These are phyloP conservation scores for Magallana nippona DNA, from an alignment of 2,888 invertebrate genomes.

Conservation along the genomic window DNA sequence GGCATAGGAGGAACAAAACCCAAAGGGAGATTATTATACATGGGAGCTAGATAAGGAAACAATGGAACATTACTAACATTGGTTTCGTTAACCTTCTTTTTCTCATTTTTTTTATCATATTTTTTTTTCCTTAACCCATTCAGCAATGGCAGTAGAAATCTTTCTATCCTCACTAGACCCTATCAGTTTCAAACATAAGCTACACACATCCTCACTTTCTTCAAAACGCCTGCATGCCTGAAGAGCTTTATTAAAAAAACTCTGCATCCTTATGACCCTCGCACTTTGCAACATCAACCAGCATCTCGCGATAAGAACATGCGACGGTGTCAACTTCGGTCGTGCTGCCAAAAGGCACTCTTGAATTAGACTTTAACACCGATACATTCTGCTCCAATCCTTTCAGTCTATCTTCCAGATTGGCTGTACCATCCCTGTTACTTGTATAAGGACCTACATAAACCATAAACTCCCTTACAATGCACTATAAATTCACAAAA, in stretches of 20 bases:
- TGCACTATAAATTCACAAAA: too few relatives aligned
- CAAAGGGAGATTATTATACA: too few relatives aligned
- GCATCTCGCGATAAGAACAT: slow-evolving; percentile 10
- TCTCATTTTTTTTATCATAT: not conserved
- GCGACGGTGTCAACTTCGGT: slow-evolving; percentile 14
- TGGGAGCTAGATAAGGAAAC: too few relatives aligned
- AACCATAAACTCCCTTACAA: too few relatives aligned
- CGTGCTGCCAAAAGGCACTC: not conserved
- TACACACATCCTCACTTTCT: not conserved
- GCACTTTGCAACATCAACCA: not conserved
- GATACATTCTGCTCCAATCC: slow-evolving; percentile 9
- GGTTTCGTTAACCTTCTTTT: too few relatives aligned
- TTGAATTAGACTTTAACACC: not conserved
- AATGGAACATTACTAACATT: too few relatives aligned
- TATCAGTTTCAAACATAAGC: slow-evolving; percentile 16
- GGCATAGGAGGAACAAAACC: too few relatives aligned
- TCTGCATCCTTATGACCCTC: slow-evolving; percentile 13
- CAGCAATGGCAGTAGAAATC: slow-evolving; percentile 33
- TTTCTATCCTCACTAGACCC: slow-evolving; percentile 34
- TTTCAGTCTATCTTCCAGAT: slow-evolving; percentile 4
- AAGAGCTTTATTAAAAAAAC: slow-evolving; percentile 22
- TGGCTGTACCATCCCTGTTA: not conserved
- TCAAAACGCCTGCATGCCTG: slow-evolving; percentile 25
- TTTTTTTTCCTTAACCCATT: slow-evolving; percentile 11
- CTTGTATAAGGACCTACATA: too few relatives aligned